Percentiles rank a stretch among this genome's conserved stretches.
These are phyloP conservation scores for Colistium nudipinnis DNA, from an alignment of 2,113 vertebrate genomes.

Conservation along the genomic window DNA sequence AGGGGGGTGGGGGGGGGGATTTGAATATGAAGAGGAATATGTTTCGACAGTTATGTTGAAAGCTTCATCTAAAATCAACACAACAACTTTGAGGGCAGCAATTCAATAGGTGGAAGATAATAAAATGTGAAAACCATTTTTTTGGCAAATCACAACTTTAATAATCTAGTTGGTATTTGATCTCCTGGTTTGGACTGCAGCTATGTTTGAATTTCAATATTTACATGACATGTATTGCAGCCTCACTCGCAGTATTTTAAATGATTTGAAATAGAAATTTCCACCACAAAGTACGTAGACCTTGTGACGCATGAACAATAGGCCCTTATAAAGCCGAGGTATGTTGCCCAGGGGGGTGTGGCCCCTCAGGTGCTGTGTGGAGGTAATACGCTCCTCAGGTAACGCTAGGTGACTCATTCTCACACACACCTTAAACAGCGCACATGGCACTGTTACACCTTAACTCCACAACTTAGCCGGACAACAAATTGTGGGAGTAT, in stretches of 20 bases:
- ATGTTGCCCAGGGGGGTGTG: slow-evolving; percentile 71
- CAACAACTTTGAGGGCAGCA: neutral
- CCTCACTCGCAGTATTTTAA: neutral
- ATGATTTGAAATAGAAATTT: slow-evolving; percentile 28
- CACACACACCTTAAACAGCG: slow-evolving; percentile 66
- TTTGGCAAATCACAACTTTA: neutral
- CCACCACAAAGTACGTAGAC: slow-evolving; percentile 29
- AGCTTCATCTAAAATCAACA: no score
- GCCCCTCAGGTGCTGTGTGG: slow-evolving; percentile 54
- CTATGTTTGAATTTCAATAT: neutral
- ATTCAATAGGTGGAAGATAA: neutral
- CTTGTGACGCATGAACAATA: slow-evolving; percentile 57
- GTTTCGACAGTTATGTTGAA: slow-evolving; percentile 54
- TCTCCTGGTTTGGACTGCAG: neutral
- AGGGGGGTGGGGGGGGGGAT: no score
- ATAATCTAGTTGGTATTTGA: neutral
- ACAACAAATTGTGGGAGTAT: slow-evolving; percentile 28
- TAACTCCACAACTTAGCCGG: slow-evolving; percentile 12
- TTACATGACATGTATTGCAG: neutral
- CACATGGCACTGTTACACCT: slow-evolving; percentile 35
- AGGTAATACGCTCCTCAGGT: slow-evolving; percentile 63
- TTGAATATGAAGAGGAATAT: slow-evolving; percentile 70
- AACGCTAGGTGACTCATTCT: slow-evolving; percentile 66
- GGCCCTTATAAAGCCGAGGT: slow-evolving; percentile 55
- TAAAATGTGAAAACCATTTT: neutral